Conservation (phyloP, 1,140 invertebrate species). For the Lucilia sericata region DNA sequence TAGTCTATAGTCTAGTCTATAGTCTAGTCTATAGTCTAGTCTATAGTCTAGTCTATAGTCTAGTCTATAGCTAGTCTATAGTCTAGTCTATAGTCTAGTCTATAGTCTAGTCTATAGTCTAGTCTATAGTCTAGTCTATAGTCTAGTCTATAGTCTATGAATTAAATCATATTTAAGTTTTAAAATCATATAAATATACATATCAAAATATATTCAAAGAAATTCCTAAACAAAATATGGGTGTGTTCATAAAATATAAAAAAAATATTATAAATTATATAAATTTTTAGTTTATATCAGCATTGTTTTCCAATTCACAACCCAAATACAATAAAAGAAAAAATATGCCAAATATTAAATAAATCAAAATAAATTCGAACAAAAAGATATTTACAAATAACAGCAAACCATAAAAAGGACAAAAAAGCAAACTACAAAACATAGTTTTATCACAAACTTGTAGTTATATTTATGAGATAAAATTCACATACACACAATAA, state of each 20-base stretch:
- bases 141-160: too few relatives aligned
- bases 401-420: background rate
- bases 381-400: background rate
- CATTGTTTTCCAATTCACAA: conserved; percentile 4
- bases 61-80: too few relatives aligned
- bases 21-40: background rate
- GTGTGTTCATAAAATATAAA: background rate
- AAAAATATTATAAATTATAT: background rate
- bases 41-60: too few relatives aligned
- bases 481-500: background rate
- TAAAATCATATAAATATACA: too few relatives aligned
- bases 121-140: too few relatives aligned
- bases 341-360: conserved; percentile 24
- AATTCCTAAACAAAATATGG: background rate
- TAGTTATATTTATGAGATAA: background rate
- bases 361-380: background rate
- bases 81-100: too few relatives aligned
- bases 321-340: conserved; percentile 1
- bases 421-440: background rate
- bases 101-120: background rate
- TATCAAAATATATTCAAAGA: too few relatives aligned
- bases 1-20: background rate
- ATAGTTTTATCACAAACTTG: background rate
- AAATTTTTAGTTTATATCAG: background rate
- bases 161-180: too few relatives aligned